These are phyloP conservation scores for Nasonia oneida DNA, from an alignment of 2,888 invertebrate species.

Conservation along the genomic window DNA sequence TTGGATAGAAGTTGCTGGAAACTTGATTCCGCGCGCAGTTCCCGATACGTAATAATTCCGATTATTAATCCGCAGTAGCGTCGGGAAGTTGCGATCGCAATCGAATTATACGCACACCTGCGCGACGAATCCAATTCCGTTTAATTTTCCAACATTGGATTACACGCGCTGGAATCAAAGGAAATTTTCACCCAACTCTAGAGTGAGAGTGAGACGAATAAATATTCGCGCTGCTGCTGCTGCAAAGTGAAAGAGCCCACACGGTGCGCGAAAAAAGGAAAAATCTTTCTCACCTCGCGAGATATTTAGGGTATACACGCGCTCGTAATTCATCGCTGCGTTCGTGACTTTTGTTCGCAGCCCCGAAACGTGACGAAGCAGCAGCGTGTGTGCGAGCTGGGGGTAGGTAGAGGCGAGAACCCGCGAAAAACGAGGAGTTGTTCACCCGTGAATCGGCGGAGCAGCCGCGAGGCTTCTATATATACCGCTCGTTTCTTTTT, in stretches of 20 bases:
- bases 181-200: slow-evolving; percentile 44
- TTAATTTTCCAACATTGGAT: not conserved
- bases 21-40: not conserved
- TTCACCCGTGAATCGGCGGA: slow-evolving; percentile 70
- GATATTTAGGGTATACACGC: slow-evolving; percentile 43
- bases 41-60: slow-evolving; percentile 10
- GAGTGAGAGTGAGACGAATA: slow-evolving; percentile 30
- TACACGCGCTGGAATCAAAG: slow-evolving; percentile 19
- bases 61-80: not conserved
- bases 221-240: slow-evolving; percentile 43
- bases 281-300: slow-evolving; percentile 31
- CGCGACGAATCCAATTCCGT: not conserved
- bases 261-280: slow-evolving; percentile 10
- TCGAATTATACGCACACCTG: too few relatives aligned
- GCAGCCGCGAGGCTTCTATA: not conserved
- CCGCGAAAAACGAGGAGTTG: slow-evolving; percentile 65
- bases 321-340: slow-evolving; percentile 44
- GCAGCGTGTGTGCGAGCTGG: slow-evolving; percentile 1
- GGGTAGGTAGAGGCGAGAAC: slow-evolving; percentile 60
- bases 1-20: not conserved
- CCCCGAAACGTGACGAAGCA: slow-evolving; percentile 37
- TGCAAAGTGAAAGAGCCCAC: slow-evolving; percentile 45
- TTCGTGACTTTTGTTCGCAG: slow-evolving; percentile 65
- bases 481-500: not conserved
- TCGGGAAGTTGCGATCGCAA: not conserved